Evolutionary conservation across 2,797 vertebrate genomes (phyloP), one percentile per base, ranked within the genome.

Genomic region (Rhinogobio ventralis): DNA sequence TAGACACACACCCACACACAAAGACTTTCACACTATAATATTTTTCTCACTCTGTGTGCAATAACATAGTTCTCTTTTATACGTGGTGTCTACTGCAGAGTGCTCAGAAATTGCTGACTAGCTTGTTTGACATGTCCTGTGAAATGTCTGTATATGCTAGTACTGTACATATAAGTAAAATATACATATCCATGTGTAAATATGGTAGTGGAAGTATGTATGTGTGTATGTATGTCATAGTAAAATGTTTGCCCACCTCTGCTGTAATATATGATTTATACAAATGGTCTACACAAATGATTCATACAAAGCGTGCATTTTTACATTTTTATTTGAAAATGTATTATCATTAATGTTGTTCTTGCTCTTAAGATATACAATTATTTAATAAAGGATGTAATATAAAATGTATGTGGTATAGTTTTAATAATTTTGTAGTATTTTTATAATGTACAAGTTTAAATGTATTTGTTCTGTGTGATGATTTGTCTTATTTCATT

Each of bases 11-110:
- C 85, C 81, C 72, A 79, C 73, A 45, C 19, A 10, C 67, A 55
- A 68, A 67, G 67, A 71, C 64, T 84, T 64, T 53, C 28, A 11
- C 25, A 19, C 45, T 42, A 36, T 51, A 72, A 57, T 88, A 36
- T 75, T 75, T 79, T 53, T 60, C 28, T 75, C 68, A n/a, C n/a
- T 64, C 79, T 67, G n/a, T 84, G 46, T 57, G 57, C 69, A 69
- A 33, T 81, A 73, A 67, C 78, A 60, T 53, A 69, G 79, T 79
- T 81, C 42, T 80, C 64, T 86, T 28, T 36, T 45, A 13, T 23
- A 78, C 6, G 13, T 49, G 20, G 20, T 66, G 45, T 45, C 8
- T 49, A 36, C 68, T 79, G 46, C 42, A 23, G 45, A 67, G 62
- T 25, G 25, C 53, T 25, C 19, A 39, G 42, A 76, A 72, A 33